Evolutionary conservation across 1,140 invertebrate species (phyloP), one percentile per base, ranked within the genome.

Genomic region (Lordiphosa clarofinis): DNA sequence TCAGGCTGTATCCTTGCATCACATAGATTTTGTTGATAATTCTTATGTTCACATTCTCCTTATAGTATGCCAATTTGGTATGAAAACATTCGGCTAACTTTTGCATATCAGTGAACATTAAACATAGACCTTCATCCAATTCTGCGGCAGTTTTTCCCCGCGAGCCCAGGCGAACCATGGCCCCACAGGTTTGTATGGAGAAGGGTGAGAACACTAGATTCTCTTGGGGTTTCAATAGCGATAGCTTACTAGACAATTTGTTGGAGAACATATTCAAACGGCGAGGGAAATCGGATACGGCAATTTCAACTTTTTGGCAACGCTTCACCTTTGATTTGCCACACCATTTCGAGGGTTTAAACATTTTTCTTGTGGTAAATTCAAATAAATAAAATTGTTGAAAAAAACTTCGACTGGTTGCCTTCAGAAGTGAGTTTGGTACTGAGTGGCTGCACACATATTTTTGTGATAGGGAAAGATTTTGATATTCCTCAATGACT

Each of bases 141-240:
- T 93, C 89, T 0, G 87, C 44, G 4, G 90, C 89, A 1, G 93
- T 92, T 9, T 88, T 60, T 4, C 90, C 91, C 8, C 55, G 67
- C 4, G 93, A 90, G 3, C 92, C 93, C 15, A 90, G 54, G 4
- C 89, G 90, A 36, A 92, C 86, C 88, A 94, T 89, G 1, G 91
- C 90, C 21, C 93, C 74, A 12, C 91, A 90, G 13, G 90, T 90
- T 35, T 91, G 76, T 31, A 92, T 87, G 38, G 92, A 68, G 35
- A 68, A 68, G 4, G 64, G 64, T 8, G 64, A 68, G 36, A 68
- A 68, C 36, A 68, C 47, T 1, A 92, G 48, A 81, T 93, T 94
- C 35, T 89, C 56, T 19, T 74, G 49, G 3, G 86, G 76, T 13
- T 61, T 76, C 7, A 55, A 21, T 0, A 48, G 11, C 10, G 52